Evolutionary conservation across 2,888 invertebrate species (phyloP).

Genomic region (Adela reaumurella): DNA sequence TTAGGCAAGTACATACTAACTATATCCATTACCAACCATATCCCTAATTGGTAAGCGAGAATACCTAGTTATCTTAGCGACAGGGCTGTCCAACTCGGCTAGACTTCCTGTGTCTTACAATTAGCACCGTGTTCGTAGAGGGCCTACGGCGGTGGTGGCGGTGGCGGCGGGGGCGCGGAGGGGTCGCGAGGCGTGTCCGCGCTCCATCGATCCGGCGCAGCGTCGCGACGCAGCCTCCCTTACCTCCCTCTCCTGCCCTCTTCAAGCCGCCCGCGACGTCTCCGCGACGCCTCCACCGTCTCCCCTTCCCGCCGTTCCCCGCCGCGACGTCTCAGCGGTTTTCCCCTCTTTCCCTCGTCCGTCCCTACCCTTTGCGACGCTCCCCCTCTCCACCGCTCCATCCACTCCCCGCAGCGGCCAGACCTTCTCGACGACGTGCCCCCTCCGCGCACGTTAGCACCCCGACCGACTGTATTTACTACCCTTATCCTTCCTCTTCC

Average conservation of each 20-base stretch:
- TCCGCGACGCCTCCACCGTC: slow-evolving; percentile 26
- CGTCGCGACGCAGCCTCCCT: slow-evolving; percentile 43
- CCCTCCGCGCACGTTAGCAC: slow-evolving; percentile 43
- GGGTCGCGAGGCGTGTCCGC: slow-evolving; percentile 54
- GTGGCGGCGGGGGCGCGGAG: slow-evolving; percentile 18
- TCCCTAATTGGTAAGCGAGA: too few relatives aligned
- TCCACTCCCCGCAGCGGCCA: slow-evolving; percentile 8
- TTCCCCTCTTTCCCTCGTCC: too few relatives aligned
- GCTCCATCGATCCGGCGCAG: slow-evolving; percentile 51
- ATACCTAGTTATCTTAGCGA: too few relatives aligned
- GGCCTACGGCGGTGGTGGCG: slow-evolving; percentile 22
- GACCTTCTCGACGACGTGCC: slow-evolving; percentile 2
- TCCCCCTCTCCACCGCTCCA: too few relatives aligned
- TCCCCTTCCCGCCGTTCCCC: too few relatives aligned
- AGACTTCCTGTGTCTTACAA: slow-evolving; percentile 14
- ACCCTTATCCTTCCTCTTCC: slow-evolving; percentile 19
- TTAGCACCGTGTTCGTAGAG: background rate
- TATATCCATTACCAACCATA: too few relatives aligned
- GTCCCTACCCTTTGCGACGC: too few relatives aligned
- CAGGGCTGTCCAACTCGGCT: too few relatives aligned
- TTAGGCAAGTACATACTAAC: too few relatives aligned
- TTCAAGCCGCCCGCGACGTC: slow-evolving; percentile 56
- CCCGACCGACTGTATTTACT: slow-evolving; percentile 55
- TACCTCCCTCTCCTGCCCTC: too few relatives aligned
- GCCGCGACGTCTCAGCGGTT: too few relatives aligned